A percentile compares a stretch with the other conserved stretches of the same genome.
phyloP scores from a whole-genome alignment of 2,797 vertebrate species.

The Eptatretus atami region DNA sequence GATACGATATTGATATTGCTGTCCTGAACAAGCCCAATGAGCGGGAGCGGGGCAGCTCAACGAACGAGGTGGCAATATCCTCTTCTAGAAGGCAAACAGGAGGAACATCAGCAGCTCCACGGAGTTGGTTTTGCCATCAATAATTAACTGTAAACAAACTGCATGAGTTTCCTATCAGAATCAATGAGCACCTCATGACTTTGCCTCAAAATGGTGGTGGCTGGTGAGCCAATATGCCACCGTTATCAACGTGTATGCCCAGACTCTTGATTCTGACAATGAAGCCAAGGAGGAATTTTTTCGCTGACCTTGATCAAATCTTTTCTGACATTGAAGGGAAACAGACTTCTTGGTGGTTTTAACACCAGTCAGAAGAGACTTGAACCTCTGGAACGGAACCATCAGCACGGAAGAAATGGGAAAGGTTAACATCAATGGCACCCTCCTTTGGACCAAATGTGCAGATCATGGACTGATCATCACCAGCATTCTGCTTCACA shows the following conservation, averaged over 20 bases:
- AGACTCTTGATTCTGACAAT: not conserved
- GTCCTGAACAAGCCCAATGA: not conserved
- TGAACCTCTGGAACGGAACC: too few species aligned
- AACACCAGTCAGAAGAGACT: not conserved
- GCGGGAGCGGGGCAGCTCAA: not conserved
- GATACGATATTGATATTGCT: too few species aligned
- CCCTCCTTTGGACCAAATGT: not conserved
- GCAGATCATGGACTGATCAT: not conserved
- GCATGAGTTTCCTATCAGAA: too few species aligned
- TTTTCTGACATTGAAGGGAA: not conserved
- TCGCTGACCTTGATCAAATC: not conserved
- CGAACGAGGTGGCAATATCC: not conserved
- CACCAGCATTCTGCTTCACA: not conserved
- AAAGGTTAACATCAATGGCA: not conserved
- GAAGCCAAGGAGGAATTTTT: not conserved
- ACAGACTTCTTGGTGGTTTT: not conserved
- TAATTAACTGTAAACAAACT: not conserved
- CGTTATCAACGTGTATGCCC: not conserved
- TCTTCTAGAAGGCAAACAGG: not conserved
- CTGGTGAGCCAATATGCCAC: not conserved
- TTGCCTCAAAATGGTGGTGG: not conserved
- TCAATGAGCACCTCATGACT: not conserved
- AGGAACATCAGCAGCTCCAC: not conserved
- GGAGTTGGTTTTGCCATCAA: not conserved
- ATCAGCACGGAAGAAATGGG: not conserved